Evolutionary conservation across 2,797 vertebrate species (phyloP).

Genomic region (Erethizon dorsatum): DNA sequence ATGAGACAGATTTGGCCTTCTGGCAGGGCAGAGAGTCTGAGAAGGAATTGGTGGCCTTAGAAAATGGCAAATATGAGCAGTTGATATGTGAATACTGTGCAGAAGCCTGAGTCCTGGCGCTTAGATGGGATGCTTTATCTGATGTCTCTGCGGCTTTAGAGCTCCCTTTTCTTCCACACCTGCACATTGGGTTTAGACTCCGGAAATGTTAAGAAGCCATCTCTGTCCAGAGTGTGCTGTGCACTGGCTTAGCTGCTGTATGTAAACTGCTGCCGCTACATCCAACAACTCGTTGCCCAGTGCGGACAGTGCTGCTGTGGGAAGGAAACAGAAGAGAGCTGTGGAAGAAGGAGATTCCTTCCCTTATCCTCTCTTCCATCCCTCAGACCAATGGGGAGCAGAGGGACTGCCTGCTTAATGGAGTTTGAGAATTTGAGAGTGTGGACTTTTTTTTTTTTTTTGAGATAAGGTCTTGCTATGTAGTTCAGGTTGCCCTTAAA

Average conservation of each 20-base stretch:
- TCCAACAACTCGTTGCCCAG: not conserved
- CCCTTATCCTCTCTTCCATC: not conserved
- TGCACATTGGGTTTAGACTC: not conserved
- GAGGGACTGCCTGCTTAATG: not conserved
- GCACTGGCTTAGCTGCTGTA: not conserved
- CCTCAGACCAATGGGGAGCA: not conserved
- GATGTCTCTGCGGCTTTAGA: not conserved
- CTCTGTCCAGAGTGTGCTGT: conserved; percentile 5
- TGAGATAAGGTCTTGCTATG: not conserved
- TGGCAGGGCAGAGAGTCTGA: conserved; percentile 69
- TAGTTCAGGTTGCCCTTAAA: not conserved
- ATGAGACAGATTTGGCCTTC: conserved; percentile 78
- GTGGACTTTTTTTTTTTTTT: not conserved
- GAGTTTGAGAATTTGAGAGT: conserved; percentile 5
- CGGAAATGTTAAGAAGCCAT: not conserved
- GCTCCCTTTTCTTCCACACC: not conserved
- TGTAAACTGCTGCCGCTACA: not conserved
- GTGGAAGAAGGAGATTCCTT: conserved; percentile 7
- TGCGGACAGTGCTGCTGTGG: not conserved
- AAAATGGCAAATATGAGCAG: conserved; percentile 32
- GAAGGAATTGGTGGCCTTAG: conserved; percentile 59
- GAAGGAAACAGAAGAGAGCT: conserved; percentile 34
- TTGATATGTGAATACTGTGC: not conserved
- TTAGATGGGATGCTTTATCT: conserved; percentile 20
- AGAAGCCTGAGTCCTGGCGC: not conserved